Evolutionary conservation across 30 jellyfish, hydroid and myxozoan species (phyloP), one percentile per base, ranked within the genome.

Genomic region (Sanderia malayensis): DNA sequence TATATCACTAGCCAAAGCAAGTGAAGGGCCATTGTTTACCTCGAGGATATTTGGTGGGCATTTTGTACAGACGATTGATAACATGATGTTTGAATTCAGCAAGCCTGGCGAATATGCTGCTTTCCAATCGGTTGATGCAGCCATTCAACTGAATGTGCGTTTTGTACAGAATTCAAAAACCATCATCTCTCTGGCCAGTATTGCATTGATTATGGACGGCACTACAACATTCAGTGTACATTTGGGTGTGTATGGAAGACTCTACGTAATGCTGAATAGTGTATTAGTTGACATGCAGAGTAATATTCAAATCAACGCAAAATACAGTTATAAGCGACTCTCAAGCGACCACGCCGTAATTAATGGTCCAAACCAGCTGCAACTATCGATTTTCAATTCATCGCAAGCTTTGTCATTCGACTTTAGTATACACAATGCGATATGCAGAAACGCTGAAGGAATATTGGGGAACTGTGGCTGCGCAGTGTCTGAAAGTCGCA

Each of bases 381-480:
- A 28, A 8, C 23, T 76, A 1, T 61, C 87, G n/a, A 44, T 76
- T 30, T 61, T 33, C 47, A 76, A 76, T 49, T n/a, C 22, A 19
- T 34, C 87, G 29, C 70, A 46, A 9, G 30, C 79, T 15, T 49
- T 76, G 44, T 76, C 87, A 30, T 53, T 76, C 25, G 73, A 46
- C 0, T 23, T 76, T 17, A 31, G 18, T 7, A 29, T 68, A 18
- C 45, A 57, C 3, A 33, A 55, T 17, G 18, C 32, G 13, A 9
- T 29, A 1, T 76, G 87, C 44, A 4, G 6, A 13, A 61, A 62
- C 0, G 61, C 87, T n/a, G 21, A 21, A 2, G 87, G 87, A 30
- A 26, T 76, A n/a, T 46, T 61, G 22, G 87, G 80, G 20, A 46
- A 29, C 55, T 76, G 87, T 31, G 61, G 47, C 18, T 19, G 59